phyloP scores from a whole-genome alignment of 2,888 invertebrate species.

The Catocala fraxini region DNA sequence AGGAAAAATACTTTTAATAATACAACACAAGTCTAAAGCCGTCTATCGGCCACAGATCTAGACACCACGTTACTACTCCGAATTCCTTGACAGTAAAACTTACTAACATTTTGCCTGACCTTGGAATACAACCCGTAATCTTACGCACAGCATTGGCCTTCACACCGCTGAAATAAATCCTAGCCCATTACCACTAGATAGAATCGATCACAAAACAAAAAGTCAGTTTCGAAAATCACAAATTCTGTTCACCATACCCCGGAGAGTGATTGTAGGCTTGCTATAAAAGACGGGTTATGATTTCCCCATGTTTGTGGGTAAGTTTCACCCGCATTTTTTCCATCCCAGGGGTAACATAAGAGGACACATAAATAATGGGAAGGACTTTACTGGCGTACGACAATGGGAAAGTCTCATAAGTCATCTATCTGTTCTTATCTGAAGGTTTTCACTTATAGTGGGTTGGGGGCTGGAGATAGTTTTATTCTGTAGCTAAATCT shows the following conservation, averaged over 20 bases:
- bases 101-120: too few relatives aligned
- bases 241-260: slow-evolving; percentile 2
- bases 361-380: slow-evolving; percentile 44
- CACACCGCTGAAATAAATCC: too few relatives aligned
- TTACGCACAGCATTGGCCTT: too few relatives aligned
- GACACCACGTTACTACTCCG: too few relatives aligned
- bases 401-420: slow-evolving; percentile 38
- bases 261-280: slow-evolving; percentile 9
- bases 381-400: slow-evolving; percentile 28
- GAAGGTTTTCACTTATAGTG: slow-evolving; percentile 21
- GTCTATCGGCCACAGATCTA: too few relatives aligned
- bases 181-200: too few relatives aligned
- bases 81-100: too few relatives aligned
- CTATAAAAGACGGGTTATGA: slow-evolving; percentile 32
- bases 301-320: slow-evolving; percentile 22
- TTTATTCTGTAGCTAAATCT: too few relatives aligned
- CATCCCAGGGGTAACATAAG: slow-evolving; percentile 18
- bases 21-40: too few relatives aligned
- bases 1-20: too few relatives aligned
- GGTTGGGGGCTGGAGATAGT: too few relatives aligned
- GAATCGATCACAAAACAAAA: background rate
- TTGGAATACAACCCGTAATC: too few relatives aligned
- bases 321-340: slow-evolving; percentile 32
- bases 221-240: slow-evolving; percentile 3
- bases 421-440: slow-evolving; percentile 39